These are phyloP conservation scores for Monodelphis domestica DNA, from an alignment of 2,797 vertebrate genomes.

Conservation along the genomic window DNA sequence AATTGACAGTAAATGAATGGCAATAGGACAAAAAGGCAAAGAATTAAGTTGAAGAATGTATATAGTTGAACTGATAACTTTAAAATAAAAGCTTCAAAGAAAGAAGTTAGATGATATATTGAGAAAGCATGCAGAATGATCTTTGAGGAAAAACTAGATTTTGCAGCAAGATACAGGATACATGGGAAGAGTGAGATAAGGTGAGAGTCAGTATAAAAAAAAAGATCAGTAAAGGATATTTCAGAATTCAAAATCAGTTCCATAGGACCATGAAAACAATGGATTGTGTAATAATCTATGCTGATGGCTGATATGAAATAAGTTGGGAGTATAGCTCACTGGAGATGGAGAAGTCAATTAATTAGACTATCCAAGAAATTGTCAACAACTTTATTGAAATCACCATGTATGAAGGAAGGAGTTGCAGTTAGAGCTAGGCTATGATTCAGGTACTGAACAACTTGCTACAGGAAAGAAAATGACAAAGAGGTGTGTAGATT, in stretches of 20 bases:
- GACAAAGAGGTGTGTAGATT: background rate
- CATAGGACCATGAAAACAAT: background rate
- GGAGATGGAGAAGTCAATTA: background rate
- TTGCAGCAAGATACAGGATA: background rate
- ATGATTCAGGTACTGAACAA: background rate
- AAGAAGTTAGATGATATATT: background rate
- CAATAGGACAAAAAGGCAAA: background rate
- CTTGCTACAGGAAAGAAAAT: background rate
- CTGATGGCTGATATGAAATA: background rate
- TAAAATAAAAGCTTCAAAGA: background rate
- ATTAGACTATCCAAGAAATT: background rate
- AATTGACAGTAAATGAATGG: background rate
- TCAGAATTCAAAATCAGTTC: background rate
- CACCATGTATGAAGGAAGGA: background rate
- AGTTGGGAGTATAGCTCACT: background rate
- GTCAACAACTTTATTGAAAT: background rate
- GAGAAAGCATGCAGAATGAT: background rate
- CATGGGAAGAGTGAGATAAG: background rate
- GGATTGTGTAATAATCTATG: background rate
- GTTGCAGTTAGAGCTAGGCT: background rate
- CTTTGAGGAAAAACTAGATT: background rate
- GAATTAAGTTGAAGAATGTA: background rate
- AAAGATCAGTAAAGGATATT: background rate
- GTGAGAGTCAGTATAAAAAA: too few species aligned
- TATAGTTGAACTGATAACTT: background rate